Evolutionary conservation across 2,113 vertebrate genomes (phyloP), one percentile per base, ranked within the genome.

Genomic region (Vidua macroura): DNA sequence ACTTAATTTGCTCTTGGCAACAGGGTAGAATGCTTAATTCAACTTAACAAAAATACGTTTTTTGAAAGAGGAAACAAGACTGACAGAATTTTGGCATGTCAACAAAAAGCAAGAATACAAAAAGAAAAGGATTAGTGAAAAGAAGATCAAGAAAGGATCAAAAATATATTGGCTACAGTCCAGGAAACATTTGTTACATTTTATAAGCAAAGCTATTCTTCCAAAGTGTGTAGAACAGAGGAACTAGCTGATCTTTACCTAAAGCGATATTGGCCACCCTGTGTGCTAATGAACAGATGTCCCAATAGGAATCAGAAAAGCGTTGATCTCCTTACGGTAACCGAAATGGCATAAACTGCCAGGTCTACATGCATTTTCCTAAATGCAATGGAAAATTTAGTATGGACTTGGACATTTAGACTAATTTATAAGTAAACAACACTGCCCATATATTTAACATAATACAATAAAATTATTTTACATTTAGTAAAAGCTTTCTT

Each of bases 31-130:
- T 97, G 93, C 86, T 95, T 98, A 97, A 97, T 97, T 97, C 97
- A 98, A 96, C 93, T 96, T 95, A 96, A 96, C 91, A 98, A 97
- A 98, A 98, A 96, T 94, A 92, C 95, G 80, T 88, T 97, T 96
- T 96, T 97, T 97, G 86, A 93, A 97, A 96, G 97, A 97, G 97
- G 97, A 98, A 98, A 97, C 95, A 97, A 96, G 94, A 96, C 85
- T 98, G 98, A 98, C 98, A 98, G 97, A 96, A 97, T 93, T 97
- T 97, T 98, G 98, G 98, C 98, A 94, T 97, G 94, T 97, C 97
- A 96, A 98, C 98, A 98, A 97, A 98, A 98, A 94, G 83, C 97
- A 98, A 97, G 95, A 96, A 97, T 93, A 98, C 92, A 98, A 98
- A 98, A 97, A 97, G 96, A 97, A 96, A 97, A 96, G 97, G 97